Base-by-base conservation (phyloP, 2,113 vertebrate genomes). In the Scytalopus superciliaris region DNA sequence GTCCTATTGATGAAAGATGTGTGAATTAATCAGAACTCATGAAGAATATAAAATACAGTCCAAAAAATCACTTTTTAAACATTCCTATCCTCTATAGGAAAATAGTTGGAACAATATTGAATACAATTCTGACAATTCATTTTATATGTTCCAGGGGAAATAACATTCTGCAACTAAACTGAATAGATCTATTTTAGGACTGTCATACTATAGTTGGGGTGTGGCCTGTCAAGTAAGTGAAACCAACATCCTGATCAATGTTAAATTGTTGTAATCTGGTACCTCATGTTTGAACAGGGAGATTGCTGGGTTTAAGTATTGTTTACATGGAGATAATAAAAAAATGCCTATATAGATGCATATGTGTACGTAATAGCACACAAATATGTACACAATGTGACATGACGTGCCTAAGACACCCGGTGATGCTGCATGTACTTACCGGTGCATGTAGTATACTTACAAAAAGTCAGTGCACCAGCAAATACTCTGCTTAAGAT, bases 381-480 rank as follows among this genome's bases (percentile, higher is more conserved):
- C 6, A 15, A 14, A 7, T 14, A 18, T 5, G 5, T 23, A 7
- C 24, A 16, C 8, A 27, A 22, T 27, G 12, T 19, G 45, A 53
- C n/a, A 39, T 2, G 62, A 49, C 35, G 12, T 17, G 8, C 17
- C 35, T 63, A 12, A 73, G 39, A 14, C 19, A n/a, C 3, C 3
- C 9, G 9, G 7, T 25, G 52, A 39, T 67, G 52, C 10, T 80
- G 17, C 23, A 23, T 15, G 12, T 35, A 18, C 12, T 70, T 52
- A 37, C 3, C 5, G 0, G 5, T 8, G 12, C 7, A 19, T 35
- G 21, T 9, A 40, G 23, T 27, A 9, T 52, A 28, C 7, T 77
- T 63, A 35, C 1, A 3, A 39, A 40, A 56, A 62, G 28, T 62
- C 40, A 23, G 4, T 19, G 18, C 10, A 40, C 9, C 4, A 9